Evolutionary conservation across 2,888 invertebrate genomes (phyloP), one percentile per base, ranked within the genome.

Genomic region (Geotrupes spiniger): DNA sequence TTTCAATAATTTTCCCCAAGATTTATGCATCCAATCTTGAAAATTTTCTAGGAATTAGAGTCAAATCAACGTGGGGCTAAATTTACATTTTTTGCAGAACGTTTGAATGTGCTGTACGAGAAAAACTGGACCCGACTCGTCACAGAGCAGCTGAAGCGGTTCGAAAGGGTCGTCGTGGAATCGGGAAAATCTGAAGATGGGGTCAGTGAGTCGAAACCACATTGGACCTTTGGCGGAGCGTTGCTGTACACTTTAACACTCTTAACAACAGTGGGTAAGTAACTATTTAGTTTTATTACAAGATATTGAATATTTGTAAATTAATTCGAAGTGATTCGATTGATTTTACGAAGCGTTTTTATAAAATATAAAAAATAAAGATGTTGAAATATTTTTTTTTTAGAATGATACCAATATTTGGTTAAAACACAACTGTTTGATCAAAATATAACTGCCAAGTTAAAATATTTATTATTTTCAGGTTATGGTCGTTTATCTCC

Each of bases 401-500:
- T n/a, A n/a, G n/a, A n/a, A n/a, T n/a, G n/a, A n/a, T n/a, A n/a
- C n/a, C n/a, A n/a, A n/a, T n/a, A n/a, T n/a, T n/a, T n/a, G n/a
- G n/a, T n/a, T n/a, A n/a, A n/a, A n/a, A n/a, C n/a, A n/a, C n/a
- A n/a, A n/a, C n/a, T n/a, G n/a, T n/a, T n/a, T n/a, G n/a, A n/a
- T n/a, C 27, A 27, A 27, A 27, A 27, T 9, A 27, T 27, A n/a
- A 27, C 8, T n/a, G 27, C 8, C 27, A n/a, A 27, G n/a, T 27
- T 27, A n/a, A 8, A 9, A 46, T 46, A 50, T 44, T 46, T 26
- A 39, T n/a, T n/a, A n/a, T 41, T 66, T 67, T 3, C 70, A 92
- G 92, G 92, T 55, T 92, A 92, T 69, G 92, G 91, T 39, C 89
- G 89, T 69, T 81, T 91, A 15, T 87, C 91, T 1, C 92, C 92